phyloP scores from a whole-genome alignment of 2,888 invertebrate genomes.

The Hypena proboscidalis region DNA sequence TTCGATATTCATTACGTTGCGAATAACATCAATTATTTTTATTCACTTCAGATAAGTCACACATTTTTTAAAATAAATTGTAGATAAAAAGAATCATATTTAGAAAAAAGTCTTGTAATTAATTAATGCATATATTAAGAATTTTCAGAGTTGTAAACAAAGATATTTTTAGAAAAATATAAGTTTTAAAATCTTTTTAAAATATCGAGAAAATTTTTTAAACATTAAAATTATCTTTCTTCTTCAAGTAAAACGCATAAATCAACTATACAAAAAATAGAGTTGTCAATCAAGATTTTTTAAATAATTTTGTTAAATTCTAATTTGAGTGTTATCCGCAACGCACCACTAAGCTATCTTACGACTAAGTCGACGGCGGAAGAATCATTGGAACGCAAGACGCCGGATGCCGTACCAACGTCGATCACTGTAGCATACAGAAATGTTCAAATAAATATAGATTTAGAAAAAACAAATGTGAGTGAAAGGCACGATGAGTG shows the following conservation, averaged over 20 bases:
- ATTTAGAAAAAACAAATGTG: constrained; percentile 19
- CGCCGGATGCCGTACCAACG: constrained; percentile 72
- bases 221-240: too few species aligned
- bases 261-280: too few species aligned
- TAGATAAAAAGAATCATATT: too few species aligned
- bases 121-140: too few species aligned
- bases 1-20: constrained; percentile 38
- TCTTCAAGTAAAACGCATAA: too few species aligned
- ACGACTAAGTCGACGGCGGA: constrained; percentile 54
- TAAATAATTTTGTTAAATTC: neutral
- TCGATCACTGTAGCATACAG: constrained; percentile 74
- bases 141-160: neutral
- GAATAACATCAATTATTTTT: constrained; percentile 41
- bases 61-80: too few species aligned
- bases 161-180: too few species aligned
- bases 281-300: too few species aligned
- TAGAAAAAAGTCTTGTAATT: too few species aligned
- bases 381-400: constrained; percentile 53
- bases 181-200: neutral
- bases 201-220: too few species aligned
- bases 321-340: constrained; percentile 12
- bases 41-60: too few species aligned
- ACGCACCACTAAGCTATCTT: constrained; percentile 41
- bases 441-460: constrained; percentile 40
- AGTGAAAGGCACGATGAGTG: constrained; percentile 54